Percentiles rank a stretch among this genome's conserved stretches.
Conservation (phyloP, 2,797 vertebrate genomes). For the Anguilla megastoma region DNA sequence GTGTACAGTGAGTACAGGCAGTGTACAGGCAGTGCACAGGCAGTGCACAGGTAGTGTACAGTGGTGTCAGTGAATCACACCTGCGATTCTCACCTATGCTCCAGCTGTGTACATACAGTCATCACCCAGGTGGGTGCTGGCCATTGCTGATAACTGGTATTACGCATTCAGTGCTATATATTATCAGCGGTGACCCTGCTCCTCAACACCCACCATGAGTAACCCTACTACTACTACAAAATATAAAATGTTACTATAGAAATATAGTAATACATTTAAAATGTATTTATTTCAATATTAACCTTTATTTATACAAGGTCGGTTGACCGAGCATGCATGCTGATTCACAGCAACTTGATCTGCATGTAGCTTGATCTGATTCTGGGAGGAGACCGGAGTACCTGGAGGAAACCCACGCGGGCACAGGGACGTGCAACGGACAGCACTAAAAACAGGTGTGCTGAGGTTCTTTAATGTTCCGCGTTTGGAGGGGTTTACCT, state of each 20-base stretch:
- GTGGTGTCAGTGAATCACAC: neutral
- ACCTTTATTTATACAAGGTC: too few relatives aligned
- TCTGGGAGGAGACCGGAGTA: too few relatives aligned
- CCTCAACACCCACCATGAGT: neutral
- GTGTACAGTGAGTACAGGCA: too few relatives aligned
- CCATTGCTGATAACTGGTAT: neutral
- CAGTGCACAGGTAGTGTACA: neutral
- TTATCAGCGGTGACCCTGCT: neutral
- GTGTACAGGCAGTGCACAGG: too few relatives aligned
- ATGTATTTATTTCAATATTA: too few relatives aligned
- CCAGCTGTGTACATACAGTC: neutral
- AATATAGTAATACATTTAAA: too few relatives aligned
- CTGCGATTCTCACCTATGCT: neutral
- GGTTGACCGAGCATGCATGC: too few relatives aligned
- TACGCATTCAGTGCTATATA: neutral
- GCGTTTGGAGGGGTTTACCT: conserved; percentile 66
- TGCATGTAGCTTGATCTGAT: neutral
- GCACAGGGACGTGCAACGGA: neutral
- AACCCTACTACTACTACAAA: neutral
- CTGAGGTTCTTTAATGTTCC: neutral
- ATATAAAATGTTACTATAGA: too few relatives aligned
- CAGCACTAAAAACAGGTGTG: neutral
- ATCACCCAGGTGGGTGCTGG: neutral
- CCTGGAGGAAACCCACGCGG: too few relatives aligned
- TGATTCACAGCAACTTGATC: neutral